Evolutionary conservation across 2,888 invertebrate species (phyloP), one percentile per base, ranked within the genome.

Genomic region (Nymphalis c-album): DNA sequence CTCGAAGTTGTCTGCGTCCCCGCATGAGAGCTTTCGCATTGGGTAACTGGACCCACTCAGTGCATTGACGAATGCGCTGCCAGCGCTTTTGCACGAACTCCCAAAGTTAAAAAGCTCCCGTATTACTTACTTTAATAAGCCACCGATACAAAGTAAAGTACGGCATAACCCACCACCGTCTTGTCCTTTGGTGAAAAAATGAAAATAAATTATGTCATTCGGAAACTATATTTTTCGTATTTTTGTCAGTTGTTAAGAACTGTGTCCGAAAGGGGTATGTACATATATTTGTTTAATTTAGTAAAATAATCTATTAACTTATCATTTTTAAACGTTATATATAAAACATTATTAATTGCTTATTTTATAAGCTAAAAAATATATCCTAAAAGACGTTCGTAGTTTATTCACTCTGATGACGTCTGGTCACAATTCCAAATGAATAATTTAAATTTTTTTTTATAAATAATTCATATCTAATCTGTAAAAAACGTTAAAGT

Each of bases 11-110:
- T 64, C 70, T 69, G 67, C 67, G 69, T 66, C 79, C 80, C 83
- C 82, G 86, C 85, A 86, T 86, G 86, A 80, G 80, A 85, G 86
- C 86, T 87, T 88, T 85, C 80, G 83, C 82, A 81, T 81, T 79
- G 72, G 72, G 72, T 72, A 76, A 26, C 71, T 71, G 74, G 76
- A 76, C 77, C 81, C 77, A 79, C 78, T 80, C 61, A 53, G 77
- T 80, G 78, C 77, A 76, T 46, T 69, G 69, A 70, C 61, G 68
- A 68, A 61, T 75, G 76, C 79, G 26, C 53, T 55, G 53, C 53
- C 77, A 26, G 55, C 75, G 81, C 81, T 81, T 78, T 80, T 77
- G 78, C 82, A 81, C 77, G 74, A 77, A 73, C 78, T 75, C 75
- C 76, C 78, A 71, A 78, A 79, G 75, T 80, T 76, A 78, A 80